Percentiles rank a stretch among this genome's conserved stretches.
Conservation (phyloP, 2,797 vertebrate species). For the Melanotaenia parkinsoni region DNA sequence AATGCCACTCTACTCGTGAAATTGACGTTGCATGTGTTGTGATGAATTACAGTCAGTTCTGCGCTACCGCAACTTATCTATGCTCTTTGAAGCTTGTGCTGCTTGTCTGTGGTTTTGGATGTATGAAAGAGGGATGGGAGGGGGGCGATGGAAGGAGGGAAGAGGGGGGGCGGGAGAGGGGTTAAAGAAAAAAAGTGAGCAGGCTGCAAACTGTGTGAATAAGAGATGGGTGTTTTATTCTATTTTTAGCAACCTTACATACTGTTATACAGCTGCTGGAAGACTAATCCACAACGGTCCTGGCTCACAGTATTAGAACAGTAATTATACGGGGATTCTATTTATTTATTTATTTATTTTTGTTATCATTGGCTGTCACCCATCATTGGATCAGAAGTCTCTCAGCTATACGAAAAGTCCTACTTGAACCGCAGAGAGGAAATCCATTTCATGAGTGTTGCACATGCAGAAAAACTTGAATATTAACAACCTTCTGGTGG, state of each 20-base stretch:
- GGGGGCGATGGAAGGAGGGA: conserved; percentile 27
- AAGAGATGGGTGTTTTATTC: conserved; percentile 66
- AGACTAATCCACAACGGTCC: conserved; percentile 73
- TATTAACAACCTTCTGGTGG: conserved; percentile 74
- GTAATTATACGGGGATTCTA: conserved; percentile 69
- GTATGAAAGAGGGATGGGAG: conserved; percentile 39
- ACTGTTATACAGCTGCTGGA: conserved; percentile 60
- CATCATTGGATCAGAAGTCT: conserved; percentile 74
- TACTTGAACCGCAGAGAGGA: conserved; percentile 50
- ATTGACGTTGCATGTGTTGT: conserved; percentile 62
- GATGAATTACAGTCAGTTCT: conserved; percentile 67
- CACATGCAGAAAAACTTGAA: conserved; percentile 67
- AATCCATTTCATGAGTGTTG: conserved; percentile 65
- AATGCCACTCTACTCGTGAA: conserved; percentile 45
- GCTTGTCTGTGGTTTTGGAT: conserved; percentile 67
- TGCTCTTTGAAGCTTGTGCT: conserved; percentile 80
- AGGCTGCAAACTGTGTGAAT: conserved; percentile 71
- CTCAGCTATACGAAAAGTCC: conserved; percentile 60
- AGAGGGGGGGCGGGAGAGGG: conserved; percentile 4
- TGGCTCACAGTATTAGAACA: conserved; percentile 63
- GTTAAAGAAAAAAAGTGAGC: conserved; percentile 63
- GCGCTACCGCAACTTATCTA: conserved; percentile 72
- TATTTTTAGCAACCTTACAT: conserved; percentile 76
- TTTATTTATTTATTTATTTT: conserved; percentile 42
- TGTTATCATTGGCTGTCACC: conserved; percentile 76